Percentiles rank a stretch among this genome's conserved stretches.
Conservation (phyloP, 2,113 vertebrate genomes). For the Dicrurus megarhynchus region DNA sequence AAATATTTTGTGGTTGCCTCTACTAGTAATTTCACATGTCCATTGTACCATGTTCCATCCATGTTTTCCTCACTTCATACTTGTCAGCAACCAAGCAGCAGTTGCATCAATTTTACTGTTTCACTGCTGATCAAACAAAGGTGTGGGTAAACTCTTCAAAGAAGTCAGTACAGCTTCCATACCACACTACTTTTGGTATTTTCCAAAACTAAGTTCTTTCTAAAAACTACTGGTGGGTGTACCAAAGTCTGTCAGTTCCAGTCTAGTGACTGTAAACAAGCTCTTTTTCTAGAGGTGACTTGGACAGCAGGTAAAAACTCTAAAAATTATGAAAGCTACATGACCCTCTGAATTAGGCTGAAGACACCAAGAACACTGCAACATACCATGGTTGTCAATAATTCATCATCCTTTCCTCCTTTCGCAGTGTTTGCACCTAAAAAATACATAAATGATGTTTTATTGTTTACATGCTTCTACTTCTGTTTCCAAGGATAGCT, state of each 20-base stretch:
- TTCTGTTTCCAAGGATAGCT: neutral
- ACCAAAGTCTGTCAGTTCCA: neutral
- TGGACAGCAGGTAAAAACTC: neutral
- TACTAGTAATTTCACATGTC: neutral
- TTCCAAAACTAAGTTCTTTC: neutral
- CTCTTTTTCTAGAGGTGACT: neutral
- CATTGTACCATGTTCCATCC: neutral
- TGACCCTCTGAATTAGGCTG: neutral
- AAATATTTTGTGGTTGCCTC: neutral
- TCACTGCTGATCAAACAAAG: neutral
- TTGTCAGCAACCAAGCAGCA: neutral
- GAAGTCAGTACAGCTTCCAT: neutral
- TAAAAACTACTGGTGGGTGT: neutral
- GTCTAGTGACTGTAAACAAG: neutral
- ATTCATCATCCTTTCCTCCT: constrained; percentile 84
- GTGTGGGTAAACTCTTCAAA: neutral
- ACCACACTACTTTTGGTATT: neutral
- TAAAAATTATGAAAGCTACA: neutral
- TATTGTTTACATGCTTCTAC: neutral
- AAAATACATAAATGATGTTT: constrained; percentile 37
- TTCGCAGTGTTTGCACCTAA: constrained; percentile 77
- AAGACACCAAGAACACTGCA: neutral
- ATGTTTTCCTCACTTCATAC: neutral
- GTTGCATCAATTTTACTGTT: neutral
- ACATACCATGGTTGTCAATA: constrained; percentile 92